Evolutionary conservation across 2,888 invertebrate species (phyloP), one percentile per base, ranked within the genome.

Genomic region (Criorhina ranunculi): DNA sequence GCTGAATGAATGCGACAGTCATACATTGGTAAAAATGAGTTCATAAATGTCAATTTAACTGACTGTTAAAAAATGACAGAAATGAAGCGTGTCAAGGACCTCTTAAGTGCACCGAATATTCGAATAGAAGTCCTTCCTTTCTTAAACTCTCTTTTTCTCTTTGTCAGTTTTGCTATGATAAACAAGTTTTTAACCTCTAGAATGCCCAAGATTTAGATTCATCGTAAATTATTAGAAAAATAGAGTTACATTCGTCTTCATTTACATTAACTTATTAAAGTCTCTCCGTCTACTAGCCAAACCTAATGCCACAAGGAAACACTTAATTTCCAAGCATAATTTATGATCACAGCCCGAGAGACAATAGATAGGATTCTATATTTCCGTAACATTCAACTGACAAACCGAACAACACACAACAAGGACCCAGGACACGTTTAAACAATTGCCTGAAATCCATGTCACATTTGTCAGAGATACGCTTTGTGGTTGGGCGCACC

Each of bases 401-500:
- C 40, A 62, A 35, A 46, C 44, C 37, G 51, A 53, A 44, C 17
- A 67, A 55, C 12, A 46, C 19, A 75, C 40, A 40, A 49, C 60
- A 59, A 31, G 42, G 17, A 59, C 53, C 35, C 17, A 73, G 73
- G 80, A 80, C 67, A 44, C 31, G 9, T 67, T 67, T 37, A 24
- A 51, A 67, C 75, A 75, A 80, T 67, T 60, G 64, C 75, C 59
- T 33, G 19, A 67, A 73, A 75, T 60, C 66, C 53, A 53, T 80
- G 60, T 67, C 37, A 67, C 55, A 67, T 60, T 80, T 67, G 55
- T 46, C 37, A 55, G 46, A 57, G 64, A 57, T 75, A 57, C 55
- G 29, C 17, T 40, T 15, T 31, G 11, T 40, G 19, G 46, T 33
- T 55, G 40, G 40, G 33, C 15, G 42, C 42, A 51, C 42, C 24